These are phyloP conservation scores for Busseola fusca DNA, from an alignment of 2,888 invertebrate genomes.

Conservation along the genomic window DNA sequence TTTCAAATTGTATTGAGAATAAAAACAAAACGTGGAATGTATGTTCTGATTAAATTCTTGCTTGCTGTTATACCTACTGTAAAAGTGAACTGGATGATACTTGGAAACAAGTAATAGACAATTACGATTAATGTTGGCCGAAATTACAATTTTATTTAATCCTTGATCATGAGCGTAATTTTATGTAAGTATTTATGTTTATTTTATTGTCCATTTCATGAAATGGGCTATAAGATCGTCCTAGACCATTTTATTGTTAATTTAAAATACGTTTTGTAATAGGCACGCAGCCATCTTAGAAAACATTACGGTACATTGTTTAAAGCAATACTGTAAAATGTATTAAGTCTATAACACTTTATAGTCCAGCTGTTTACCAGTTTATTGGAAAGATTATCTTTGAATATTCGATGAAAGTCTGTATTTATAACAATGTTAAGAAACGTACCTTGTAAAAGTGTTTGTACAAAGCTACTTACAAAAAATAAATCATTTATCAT, in stretches of 20 bases:
- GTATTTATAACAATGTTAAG: background rate
- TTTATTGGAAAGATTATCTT: background rate
- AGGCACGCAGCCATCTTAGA: background rate
- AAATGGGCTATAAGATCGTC: conserved; percentile 23
- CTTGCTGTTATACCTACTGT: background rate
- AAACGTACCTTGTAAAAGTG: background rate
- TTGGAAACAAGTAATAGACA: background rate
- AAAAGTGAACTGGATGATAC: background rate
- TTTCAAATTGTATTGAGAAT: conserved; percentile 16
- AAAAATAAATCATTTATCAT: too few species aligned
- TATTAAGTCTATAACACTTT: background rate
- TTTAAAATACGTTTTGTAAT: background rate
- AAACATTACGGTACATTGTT: conserved; percentile 1
- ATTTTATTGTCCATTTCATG: conserved; percentile 25
- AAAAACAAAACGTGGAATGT: background rate
- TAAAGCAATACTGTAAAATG: background rate
- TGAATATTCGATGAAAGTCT: background rate
- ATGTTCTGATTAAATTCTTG: background rate
- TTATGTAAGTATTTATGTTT: conserved; percentile 13
- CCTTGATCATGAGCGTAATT: conserved; percentile 2
- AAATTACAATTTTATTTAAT: conserved; percentile 19
- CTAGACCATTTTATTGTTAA: conserved; percentile 28
- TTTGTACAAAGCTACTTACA: too few species aligned
- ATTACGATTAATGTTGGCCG: background rate
- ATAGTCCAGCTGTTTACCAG: background rate